phyloP scores from a whole-genome alignment of 2,797 vertebrate genomes.

The Gallinago stenura region DNA sequence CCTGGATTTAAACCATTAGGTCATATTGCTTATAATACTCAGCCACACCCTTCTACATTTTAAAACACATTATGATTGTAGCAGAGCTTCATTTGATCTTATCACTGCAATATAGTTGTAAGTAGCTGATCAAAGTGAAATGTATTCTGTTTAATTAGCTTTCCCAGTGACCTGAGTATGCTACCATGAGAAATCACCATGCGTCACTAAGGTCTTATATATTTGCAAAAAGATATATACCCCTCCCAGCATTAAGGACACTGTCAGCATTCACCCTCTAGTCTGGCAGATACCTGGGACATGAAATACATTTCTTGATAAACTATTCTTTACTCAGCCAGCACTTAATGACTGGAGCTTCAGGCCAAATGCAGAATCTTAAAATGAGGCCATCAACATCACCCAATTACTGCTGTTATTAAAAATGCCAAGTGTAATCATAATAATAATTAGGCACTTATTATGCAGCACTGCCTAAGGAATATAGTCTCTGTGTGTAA shows the following conservation, averaged over 20 bases:
- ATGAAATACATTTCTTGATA: not conserved
- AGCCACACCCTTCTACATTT: constrained; percentile 22
- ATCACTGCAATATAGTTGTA: not conserved
- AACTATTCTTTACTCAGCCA: constrained; percentile 43
- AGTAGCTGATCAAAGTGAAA: constrained; percentile 63
- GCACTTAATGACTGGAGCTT: constrained; percentile 63
- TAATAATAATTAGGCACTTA: constrained; percentile 70
- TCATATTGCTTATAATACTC: not conserved
- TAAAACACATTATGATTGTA: not conserved
- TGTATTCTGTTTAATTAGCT: constrained; percentile 42
- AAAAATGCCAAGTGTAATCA: constrained; percentile 72
- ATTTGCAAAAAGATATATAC: not conserved
- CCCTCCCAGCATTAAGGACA: constrained; percentile 20
- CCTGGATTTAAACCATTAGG: not conserved
- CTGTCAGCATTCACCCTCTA: constrained; percentile 17
- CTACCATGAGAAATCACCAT: constrained; percentile 6
- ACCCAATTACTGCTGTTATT: constrained; percentile 70
- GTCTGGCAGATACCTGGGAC: not conserved
- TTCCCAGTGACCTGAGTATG: constrained; percentile 27
- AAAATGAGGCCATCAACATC: constrained; percentile 70
- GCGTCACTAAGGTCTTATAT: not conserved
- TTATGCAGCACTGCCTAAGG: constrained; percentile 58
- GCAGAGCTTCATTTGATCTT: constrained; percentile 39
- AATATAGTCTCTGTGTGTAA: constrained; percentile 33
- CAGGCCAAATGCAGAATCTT: constrained; percentile 48